phyloP scores from a whole-genome alignment of 2,888 invertebrate species.

The Tenthredo notha region DNA sequence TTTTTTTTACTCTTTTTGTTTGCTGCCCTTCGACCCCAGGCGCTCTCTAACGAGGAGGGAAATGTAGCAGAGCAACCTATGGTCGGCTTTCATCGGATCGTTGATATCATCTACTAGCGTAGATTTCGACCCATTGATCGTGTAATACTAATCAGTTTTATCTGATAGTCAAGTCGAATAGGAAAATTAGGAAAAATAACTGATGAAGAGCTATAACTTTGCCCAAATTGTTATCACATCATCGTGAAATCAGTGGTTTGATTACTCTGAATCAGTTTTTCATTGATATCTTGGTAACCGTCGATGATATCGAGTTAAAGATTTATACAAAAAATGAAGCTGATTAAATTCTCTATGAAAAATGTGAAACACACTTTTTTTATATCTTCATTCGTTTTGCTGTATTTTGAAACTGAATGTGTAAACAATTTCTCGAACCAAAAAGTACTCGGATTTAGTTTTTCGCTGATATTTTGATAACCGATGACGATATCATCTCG shows the following conservation, averaged over 20 bases:
- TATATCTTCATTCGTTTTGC: neutral
- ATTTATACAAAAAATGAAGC: neutral
- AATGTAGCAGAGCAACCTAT: conserved; percentile 19
- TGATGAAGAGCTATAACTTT: neutral
- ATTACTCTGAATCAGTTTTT: neutral
- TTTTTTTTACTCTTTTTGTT: neutral
- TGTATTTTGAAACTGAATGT: neutral
- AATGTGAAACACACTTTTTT: neutral
- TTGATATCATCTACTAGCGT: neutral
- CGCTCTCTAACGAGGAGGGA: conserved; percentile 27
- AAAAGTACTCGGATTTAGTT: neutral
- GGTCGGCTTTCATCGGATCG: neutral
- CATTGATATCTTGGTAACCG: neutral
- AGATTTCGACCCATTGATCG: neutral
- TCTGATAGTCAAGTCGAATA: neutral
- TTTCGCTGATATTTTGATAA: neutral
- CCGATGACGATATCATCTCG: neutral
- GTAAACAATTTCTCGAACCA: neutral
- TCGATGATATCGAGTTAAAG: neutral
- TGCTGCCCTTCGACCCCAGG: neutral
- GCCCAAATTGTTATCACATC: neutral
- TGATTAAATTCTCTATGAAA: neutral
- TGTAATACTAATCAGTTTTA: neutral
- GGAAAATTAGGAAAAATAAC: neutral
- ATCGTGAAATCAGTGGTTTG: neutral